Base-by-base conservation (phyloP, 2,113 vertebrate genomes). In the Romanogobio albipinnatus region DNA sequence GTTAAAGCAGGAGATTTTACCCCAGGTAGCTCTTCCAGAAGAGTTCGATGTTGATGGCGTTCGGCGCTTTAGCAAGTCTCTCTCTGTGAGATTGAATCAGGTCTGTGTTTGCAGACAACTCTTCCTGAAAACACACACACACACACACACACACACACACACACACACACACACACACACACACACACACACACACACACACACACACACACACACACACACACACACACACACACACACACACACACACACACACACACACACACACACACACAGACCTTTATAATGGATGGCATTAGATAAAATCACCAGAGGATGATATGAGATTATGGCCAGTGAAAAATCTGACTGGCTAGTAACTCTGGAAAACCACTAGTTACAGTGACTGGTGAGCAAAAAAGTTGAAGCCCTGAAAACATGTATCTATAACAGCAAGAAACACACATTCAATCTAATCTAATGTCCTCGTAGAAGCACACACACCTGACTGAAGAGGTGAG, bases 401-500 rank as follows among this genome's bases (percentile, higher is more conserved):
- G 13, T 14, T 49, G 29, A 29, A 47, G 3, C 45, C 11, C 47
- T 49, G 47, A 39, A 53, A 53, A 19, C 4, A 19, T 53, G 2
- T 1, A 19, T 53, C 5, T 7, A 53, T 53, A 19, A 19, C 15
- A 53, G 51, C 1, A 1, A 53, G 51, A 53, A 19, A 17, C 51
- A 53, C 51, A 53, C 15, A 53, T 15, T 56, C 51, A 56, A 6
- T 56, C 15, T 53, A 53, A 53, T 17, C 51, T 56, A 56, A 56
- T 56, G 51, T 56, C 17, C 17, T 56, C 2, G 2, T 19, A 19
- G 51, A 56, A 56, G 51, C 49, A 51, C 4, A 51, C 75, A 66
- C 88, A 97, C 97, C 94, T 96, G 95, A 89, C 96, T 97, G 91
- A 98, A 98, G 75, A 97, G 96, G 88, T 98, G 97, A 68, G 83